phyloP scores from a whole-genome alignment of 2,888 invertebrate species.

The Xestia c-nigrum region DNA sequence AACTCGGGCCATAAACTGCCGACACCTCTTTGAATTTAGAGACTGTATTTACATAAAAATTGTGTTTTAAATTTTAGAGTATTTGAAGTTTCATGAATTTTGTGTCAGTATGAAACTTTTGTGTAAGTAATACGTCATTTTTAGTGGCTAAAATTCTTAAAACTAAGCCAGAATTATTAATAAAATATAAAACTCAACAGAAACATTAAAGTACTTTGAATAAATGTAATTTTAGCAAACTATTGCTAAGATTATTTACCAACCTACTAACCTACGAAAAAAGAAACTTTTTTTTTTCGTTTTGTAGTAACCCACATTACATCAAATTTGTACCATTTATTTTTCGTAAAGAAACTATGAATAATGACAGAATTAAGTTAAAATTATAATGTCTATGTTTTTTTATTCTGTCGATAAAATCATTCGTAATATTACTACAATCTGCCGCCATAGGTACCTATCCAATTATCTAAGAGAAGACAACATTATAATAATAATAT shows the following conservation, averaged over 20 bases:
- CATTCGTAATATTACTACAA: not conserved
- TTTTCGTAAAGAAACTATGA: not conserved
- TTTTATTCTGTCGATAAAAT: not conserved
- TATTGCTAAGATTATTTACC: too few relatives aligned
- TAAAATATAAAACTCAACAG: not conserved
- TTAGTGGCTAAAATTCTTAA: not conserved
- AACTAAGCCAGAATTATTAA: not conserved
- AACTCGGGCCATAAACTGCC: constrained; percentile 1
- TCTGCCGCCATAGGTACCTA: not conserved
- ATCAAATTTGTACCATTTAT: not conserved
- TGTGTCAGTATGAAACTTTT: constrained; percentile 4
- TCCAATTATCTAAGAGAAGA: not conserved
- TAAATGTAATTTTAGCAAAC: too few relatives aligned
- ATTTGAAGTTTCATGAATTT: constrained; percentile 2
- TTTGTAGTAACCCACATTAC: not conserved
- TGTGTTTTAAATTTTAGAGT: constrained; percentile 24
- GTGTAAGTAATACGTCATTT: not conserved
- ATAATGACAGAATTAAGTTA: too few relatives aligned
- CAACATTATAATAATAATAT: not conserved
- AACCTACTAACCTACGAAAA: too few relatives aligned
- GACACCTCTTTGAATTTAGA: constrained; percentile 35
- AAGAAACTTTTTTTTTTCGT: too few relatives aligned
- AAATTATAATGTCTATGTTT: not conserved
- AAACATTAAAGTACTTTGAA: not conserved
- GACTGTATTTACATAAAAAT: constrained; percentile 29